Percentiles rank a stretch among this genome's conserved stretches.
These are phyloP conservation scores for Australoheros scitulus DNA, from an alignment of 2,113 vertebrate genomes.

Conservation along the genomic window DNA sequence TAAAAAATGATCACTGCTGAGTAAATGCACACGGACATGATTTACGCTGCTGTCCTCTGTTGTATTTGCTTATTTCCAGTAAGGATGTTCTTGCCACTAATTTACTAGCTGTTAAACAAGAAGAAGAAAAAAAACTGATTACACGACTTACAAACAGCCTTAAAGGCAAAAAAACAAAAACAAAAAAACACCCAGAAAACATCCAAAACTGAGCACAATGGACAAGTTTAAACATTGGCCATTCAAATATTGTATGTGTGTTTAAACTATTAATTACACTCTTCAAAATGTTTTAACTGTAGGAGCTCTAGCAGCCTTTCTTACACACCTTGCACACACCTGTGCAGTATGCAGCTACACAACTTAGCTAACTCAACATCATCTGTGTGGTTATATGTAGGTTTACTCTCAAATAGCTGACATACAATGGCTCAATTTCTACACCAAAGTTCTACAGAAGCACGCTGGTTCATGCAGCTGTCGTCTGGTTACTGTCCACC, in stretches of 20 bases:
- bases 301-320: rapidly evolving
- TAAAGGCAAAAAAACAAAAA: background rate
- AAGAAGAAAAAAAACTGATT: rapidly evolving
- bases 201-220: background rate
- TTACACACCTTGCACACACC: background rate
- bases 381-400: background rate
- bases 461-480: rapidly evolving
- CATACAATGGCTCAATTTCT: background rate
- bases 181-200: background rate
- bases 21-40: background rate
- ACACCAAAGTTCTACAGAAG: background rate
- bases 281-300: background rate
- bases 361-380: background rate
- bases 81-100: background rate
- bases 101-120: background rate
- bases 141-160: background rate
- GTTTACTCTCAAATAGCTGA: background rate
- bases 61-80: background rate
- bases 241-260: background rate
- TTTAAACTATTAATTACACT: background rate
- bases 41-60: background rate
- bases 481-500: background rate
- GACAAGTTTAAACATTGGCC: background rate
- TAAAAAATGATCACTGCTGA: background rate
- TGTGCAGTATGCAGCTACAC: background rate